Conservation (phyloP, 2,113 vertebrate species). For the Upupa epops region DNA sequence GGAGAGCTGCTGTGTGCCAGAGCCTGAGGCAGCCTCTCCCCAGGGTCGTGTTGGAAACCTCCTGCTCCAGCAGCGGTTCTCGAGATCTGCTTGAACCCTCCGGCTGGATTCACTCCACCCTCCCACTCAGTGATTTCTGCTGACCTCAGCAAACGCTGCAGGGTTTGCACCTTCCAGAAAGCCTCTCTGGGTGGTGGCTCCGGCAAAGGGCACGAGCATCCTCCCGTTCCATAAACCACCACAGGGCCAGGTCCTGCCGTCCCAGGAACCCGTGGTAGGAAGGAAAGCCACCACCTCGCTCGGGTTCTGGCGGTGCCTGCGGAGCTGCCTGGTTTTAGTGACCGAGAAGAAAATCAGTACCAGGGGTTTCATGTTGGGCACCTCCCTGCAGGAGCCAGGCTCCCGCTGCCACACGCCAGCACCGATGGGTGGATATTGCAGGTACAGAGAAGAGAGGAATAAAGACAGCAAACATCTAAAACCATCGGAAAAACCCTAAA, state of each 20-base stretch:
- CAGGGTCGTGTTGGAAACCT: fast-evolving
- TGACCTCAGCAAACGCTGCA: fast-evolving
- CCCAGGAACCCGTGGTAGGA: neutral
- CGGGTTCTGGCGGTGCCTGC: neutral
- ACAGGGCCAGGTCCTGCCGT: neutral
- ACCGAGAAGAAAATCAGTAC: neutral
- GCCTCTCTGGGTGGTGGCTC: fast-evolving
- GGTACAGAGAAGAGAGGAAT: fast-evolving
- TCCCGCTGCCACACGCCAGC: neutral
- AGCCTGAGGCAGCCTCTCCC: neutral
- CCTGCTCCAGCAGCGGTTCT: neutral
- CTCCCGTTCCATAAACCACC: neutral
- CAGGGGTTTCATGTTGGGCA: fast-evolving
- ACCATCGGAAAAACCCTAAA: no score
- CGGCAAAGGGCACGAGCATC: fast-evolving
- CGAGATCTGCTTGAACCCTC: neutral
- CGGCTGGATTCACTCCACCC: fast-evolving
- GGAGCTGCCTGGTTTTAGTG: neutral
- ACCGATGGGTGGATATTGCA: neutral
- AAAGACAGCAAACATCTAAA: neutral
- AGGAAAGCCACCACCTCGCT: neutral
- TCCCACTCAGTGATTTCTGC: fast-evolving
- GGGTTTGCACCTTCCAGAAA: neutral
- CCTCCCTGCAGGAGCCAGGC: neutral
- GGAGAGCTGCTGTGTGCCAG: fast-evolving